phyloP scores from a whole-genome alignment of 2,113 vertebrate species.

The Phyllopteryx taeniolatus region DNA sequence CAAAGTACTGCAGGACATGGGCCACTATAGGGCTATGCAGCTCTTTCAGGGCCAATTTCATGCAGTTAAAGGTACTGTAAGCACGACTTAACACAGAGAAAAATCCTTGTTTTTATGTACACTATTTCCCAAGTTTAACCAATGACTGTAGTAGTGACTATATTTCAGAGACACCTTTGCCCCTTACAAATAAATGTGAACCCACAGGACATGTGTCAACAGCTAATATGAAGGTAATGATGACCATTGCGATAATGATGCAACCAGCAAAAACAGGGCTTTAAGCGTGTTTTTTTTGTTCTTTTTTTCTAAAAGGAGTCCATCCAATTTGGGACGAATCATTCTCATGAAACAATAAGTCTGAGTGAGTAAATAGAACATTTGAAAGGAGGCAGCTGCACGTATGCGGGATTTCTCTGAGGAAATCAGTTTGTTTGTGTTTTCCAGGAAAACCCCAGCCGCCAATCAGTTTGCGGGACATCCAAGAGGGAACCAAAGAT shows the following conservation, averaged over 20 bases:
- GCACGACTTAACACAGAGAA: neutral
- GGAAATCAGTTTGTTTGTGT: neutral
- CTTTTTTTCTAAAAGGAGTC: neutral
- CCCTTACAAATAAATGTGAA: neutral
- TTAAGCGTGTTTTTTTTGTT: neutral
- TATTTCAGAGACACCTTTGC: constrained; percentile 11
- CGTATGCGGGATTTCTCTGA: neutral
- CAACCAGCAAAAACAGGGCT: neutral
- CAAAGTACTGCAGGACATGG: constrained; percentile 8
- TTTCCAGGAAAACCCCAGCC: constrained; percentile 12
- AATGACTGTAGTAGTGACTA: neutral
- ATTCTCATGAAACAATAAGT: neutral
- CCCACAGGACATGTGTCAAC: neutral
- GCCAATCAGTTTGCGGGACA: constrained; percentile 54
- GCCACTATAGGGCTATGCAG: constrained; percentile 1
- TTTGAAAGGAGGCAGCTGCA: neutral
- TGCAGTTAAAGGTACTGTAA: neutral
- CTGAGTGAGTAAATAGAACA: neutral
- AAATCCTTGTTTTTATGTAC: too few relatives aligned
- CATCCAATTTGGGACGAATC: neutral
- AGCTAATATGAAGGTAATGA: constrained; percentile 3
- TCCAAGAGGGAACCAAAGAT: constrained; percentile 67
- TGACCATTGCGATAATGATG: neutral
- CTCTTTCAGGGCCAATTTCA: neutral
- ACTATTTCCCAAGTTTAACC: neutral